Conservation (phyloP, 2,113 vertebrate genomes). For the Oenanthe melanoleuca region DNA sequence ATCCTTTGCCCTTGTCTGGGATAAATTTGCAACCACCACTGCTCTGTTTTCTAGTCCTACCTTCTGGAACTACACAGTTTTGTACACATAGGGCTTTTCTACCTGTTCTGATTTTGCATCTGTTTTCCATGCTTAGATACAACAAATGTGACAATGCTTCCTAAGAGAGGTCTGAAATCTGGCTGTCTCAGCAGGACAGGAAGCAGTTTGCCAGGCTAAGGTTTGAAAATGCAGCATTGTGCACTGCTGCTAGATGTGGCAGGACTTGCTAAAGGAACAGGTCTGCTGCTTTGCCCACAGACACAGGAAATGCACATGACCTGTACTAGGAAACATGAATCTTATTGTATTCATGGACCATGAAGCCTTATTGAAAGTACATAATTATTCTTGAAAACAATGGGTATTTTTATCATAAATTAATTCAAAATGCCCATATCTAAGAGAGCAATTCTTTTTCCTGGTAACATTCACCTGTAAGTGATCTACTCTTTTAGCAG, state of each 20-base stretch:
- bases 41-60: background rate
- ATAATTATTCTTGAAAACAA: background rate
- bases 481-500: background rate
- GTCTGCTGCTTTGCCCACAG: background rate
- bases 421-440: background rate
- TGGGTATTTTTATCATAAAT: background rate
- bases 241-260: background rate
- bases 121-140: background rate
- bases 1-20: background rate
- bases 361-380: background rate
- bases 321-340: background rate
- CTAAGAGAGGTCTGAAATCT: background rate
- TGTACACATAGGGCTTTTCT: background rate
- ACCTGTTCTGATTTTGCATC: background rate
- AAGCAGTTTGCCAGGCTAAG: background rate
- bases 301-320: rapidly evolving
- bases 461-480: background rate
- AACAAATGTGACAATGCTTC: background rate
- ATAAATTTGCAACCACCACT: background rate
- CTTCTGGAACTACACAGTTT: background rate
- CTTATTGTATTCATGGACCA: background rate
- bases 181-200: background rate
- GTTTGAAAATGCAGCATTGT: background rate
- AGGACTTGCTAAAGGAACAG: background rate
- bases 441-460: background rate